These are phyloP conservation scores for Ciconia stormi DNA, from an alignment of 2,113 vertebrate genomes.

Conservation along the genomic window DNA sequence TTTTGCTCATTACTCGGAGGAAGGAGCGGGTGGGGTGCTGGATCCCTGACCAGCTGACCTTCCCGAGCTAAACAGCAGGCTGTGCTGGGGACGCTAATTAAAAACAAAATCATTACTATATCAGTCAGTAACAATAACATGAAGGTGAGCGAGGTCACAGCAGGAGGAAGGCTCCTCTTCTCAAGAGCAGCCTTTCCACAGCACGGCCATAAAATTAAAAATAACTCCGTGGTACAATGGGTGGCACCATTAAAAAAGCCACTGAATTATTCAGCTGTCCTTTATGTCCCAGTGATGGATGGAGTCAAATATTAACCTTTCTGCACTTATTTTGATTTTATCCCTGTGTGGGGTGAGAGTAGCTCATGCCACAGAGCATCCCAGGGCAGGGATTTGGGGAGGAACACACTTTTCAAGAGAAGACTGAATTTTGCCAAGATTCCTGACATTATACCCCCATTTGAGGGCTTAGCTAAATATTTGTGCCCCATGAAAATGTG, in stretches of 20 bases:
- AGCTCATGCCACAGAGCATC: background rate
- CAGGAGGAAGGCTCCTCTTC: background rate
- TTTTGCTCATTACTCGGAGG: background rate
- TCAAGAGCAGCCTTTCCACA: accelerated
- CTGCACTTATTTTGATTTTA: background rate
- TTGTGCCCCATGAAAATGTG: accelerated
- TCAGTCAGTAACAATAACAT: accelerated
- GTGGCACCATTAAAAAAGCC: background rate
- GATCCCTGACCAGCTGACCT: accelerated
- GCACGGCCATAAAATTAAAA: background rate
- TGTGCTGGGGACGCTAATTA: accelerated
- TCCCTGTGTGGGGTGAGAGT: accelerated
- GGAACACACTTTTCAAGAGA: background rate
- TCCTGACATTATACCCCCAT: accelerated
- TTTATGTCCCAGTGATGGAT: background rate
- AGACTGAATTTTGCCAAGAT: background rate
- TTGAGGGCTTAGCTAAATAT: background rate
- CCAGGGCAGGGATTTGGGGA: background rate
- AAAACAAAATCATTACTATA: background rate
- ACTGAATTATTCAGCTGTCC: too few species aligned
- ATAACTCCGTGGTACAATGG: accelerated
- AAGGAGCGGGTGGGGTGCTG: background rate
- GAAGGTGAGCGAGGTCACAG: accelerated
- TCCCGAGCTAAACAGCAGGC: accelerated
- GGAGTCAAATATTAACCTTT: background rate